These are phyloP conservation scores for Anthopleura xanthogrammica DNA, from an alignment of 92 coral and sea anemone species.

Conservation along the genomic window DNA sequence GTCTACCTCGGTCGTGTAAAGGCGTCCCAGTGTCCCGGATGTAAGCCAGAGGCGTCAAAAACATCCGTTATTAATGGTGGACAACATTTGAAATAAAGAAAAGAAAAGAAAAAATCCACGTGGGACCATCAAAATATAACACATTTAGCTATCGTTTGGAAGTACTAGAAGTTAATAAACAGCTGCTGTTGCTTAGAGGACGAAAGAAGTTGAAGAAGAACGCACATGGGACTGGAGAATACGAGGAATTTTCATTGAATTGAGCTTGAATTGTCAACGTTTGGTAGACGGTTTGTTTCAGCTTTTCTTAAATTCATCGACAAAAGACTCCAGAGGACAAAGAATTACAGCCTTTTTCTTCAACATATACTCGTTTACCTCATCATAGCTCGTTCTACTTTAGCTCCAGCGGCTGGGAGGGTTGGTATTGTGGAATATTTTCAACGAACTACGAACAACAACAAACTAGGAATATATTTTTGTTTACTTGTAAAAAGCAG, in stretches of 20 bases:
- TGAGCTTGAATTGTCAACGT: background rate
- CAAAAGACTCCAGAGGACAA: background rate
- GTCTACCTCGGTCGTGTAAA: constrained; percentile 15
- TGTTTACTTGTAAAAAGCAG: constrained; percentile 1
- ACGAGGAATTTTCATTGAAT: constrained; percentile 9
- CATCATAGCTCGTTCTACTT: background rate
- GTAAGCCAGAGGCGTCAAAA: constrained; percentile 32
- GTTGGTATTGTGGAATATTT: background rate
- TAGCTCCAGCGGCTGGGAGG: background rate
- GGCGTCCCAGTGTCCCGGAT: constrained; percentile 32
- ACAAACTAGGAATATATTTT: background rate
- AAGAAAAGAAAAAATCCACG: constrained; percentile 27
- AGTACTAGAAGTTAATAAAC: background rate
- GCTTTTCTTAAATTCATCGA: background rate
- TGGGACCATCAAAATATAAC: constrained; percentile 38
- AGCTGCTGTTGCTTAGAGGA: constrained; percentile 27
- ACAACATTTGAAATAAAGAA: constrained; percentile 13
- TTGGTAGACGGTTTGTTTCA: background rate
- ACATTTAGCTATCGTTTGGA: constrained; percentile 25
- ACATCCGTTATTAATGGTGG: constrained; percentile 10
- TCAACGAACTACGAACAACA: background rate
- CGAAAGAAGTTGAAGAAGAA: background rate
- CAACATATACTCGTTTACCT: background rate
- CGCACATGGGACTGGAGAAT: background rate
- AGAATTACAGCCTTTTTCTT: background rate